Percentiles rank a stretch among this genome's conserved stretches.
phyloP scores from a whole-genome alignment of 2,113 vertebrate genomes.

The Sakesphorus luctuosus region DNA sequence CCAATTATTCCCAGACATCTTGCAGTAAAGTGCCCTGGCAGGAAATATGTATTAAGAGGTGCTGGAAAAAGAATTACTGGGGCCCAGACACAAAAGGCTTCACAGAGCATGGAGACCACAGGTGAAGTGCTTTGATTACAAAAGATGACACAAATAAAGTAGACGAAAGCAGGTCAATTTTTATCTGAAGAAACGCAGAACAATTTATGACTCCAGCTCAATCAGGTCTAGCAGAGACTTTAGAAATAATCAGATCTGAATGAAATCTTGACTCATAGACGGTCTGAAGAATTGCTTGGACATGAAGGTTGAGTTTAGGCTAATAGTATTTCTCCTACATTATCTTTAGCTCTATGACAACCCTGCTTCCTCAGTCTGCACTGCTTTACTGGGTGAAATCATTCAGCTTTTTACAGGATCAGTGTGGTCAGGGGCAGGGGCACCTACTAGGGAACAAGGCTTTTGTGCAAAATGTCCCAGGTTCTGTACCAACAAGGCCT shows the following conservation, averaged over 20 bases:
- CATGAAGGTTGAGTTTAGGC: not conserved
- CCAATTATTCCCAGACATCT: not conserved
- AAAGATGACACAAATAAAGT: not conserved
- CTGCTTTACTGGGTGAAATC: not conserved
- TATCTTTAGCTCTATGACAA: not conserved
- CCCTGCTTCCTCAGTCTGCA: not conserved
- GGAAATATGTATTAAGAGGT: not conserved
- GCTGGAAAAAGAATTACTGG: not conserved
- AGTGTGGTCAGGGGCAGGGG: not conserved
- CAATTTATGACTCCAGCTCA: not conserved
- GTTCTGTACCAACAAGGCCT: not conserved
- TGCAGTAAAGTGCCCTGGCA: not conserved
- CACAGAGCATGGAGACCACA: not conserved
- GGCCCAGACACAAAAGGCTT: not conserved
- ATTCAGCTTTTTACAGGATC: not conserved
- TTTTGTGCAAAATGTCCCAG: not conserved
- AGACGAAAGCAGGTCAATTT: not conserved
- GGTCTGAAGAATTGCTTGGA: not conserved
- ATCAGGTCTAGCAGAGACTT: not conserved
- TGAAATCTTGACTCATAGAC: not conserved
- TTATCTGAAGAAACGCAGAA: not conserved
- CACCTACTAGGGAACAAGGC: not conserved
- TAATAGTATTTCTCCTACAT: not conserved
- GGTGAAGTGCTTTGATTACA: not conserved
- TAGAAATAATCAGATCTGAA: not conserved